A percentile compares a stretch with the other conserved stretches of the same genome.
Evolutionary conservation across 2,113 vertebrate genomes (phyloP).

Genomic region (Hepsetus odoe): DNA sequence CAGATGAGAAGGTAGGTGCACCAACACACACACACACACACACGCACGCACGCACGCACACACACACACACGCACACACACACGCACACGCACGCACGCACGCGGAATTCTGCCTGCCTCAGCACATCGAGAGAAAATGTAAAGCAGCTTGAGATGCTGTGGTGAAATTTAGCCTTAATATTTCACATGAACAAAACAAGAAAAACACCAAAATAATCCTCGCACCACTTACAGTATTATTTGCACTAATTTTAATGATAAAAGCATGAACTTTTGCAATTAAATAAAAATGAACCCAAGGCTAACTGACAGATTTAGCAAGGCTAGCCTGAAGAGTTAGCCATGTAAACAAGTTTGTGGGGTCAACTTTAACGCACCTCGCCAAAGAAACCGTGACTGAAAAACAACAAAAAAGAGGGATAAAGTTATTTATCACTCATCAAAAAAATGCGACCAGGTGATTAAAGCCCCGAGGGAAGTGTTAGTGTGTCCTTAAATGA

Average conservation of each 20-base stretch:
- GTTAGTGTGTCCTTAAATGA: background rate
- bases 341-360: background rate
- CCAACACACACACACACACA: background rate
- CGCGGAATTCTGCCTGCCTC: background rate
- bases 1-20: conserved; percentile 3
- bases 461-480: background rate
- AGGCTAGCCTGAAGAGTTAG: background rate
- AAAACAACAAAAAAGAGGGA: background rate
- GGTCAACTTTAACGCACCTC: conserved; percentile 2
- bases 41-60: background rate
- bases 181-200: background rate
- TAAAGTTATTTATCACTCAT: background rate
- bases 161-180: background rate
- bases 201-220: background rate
- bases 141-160: background rate
- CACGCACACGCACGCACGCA: no score
- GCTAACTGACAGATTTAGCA: no score
- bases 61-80: background rate
- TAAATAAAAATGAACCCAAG: no score
- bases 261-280: no score
- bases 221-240: no score
- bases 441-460: background rate
- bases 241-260: no score
- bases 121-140: background rate
- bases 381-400: background rate